Base-by-base conservation (phyloP, 2,888 invertebrate genomes). In the Lissocephala sabroskyi region DNA sequence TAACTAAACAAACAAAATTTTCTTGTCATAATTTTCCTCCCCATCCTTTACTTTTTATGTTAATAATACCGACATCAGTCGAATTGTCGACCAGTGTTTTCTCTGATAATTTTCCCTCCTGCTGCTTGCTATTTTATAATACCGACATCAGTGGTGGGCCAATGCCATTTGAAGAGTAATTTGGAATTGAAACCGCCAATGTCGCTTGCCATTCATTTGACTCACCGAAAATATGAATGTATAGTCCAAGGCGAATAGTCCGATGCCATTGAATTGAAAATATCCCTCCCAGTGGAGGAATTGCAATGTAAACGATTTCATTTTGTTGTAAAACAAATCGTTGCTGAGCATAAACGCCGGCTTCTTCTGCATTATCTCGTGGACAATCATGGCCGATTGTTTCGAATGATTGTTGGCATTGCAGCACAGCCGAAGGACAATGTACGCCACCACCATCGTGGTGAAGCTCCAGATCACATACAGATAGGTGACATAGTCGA, bases 341-440 rank as follows among this genome's bases (percentile, higher is more conserved):
- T 83, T 83, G 57, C 80, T 82, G 32, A 84, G 55, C 84, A 85
- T 84, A 48, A 84, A 85, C 2, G 81, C 75, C 0, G 85, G 85
- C 37, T 84, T 85, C 62, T 85, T 85, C 29, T 85, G 84, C 79
- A 85, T 82, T 16, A 85, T 85, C 66, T 84, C 84, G 45, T 85
- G 85, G 1, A 85, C 81, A 41, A 85, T 80, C 74, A 84, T 80
- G 9, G 84, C 84, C 13, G 84, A 82, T 59, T 82, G 77, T 49
- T 82, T 80, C 4, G 84, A 82, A 45, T 79, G 75, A 18, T 74
- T 76, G 55, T 83, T 80, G 36, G 82, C 79, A 53, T 79, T 79
- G 52, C 81, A 83, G 40, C 84, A 84, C 1, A 81, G 49, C 1
- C 82, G 70, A 29, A 84, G 50, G 18, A 83, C 79, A 19, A 80